These are phyloP conservation scores for Deroplatys truncata DNA, from an alignment of 2,888 invertebrate genomes.

Conservation along the genomic window DNA sequence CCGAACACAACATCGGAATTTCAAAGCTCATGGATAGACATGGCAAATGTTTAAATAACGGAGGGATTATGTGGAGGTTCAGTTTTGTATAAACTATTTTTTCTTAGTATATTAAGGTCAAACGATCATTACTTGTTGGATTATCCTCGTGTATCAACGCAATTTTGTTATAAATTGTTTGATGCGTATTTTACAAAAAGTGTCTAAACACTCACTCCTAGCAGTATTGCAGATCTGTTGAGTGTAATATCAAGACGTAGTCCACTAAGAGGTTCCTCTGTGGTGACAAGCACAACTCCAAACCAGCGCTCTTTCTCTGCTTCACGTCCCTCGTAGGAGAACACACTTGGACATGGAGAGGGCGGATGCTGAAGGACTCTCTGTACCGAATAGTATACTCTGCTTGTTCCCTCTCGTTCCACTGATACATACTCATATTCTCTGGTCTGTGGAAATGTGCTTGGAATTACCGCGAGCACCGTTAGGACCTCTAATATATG, in stretches of 20 bases:
- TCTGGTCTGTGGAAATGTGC: background rate
- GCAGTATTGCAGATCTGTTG: constrained; percentile 55
- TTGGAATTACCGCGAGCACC: background rate
- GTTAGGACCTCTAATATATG: background rate
- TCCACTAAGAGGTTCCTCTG: constrained; percentile 55
- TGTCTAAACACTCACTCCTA: constrained; percentile 50
- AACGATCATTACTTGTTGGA: too few species aligned
- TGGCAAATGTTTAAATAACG: too few species aligned
- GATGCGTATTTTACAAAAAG: background rate
- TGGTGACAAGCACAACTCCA: constrained; percentile 55
- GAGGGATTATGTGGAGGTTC: too few species aligned
- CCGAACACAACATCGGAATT: too few species aligned
- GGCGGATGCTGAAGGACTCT: constrained; percentile 15
- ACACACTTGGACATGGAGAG: constrained; percentile 56
- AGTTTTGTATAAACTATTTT: too few species aligned
- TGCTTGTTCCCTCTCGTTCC: background rate
- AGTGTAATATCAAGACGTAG: constrained; percentile 56
- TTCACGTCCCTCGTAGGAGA: constrained; percentile 53
- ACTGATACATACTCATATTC: background rate
- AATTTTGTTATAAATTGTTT: too few species aligned
- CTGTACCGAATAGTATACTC: background rate
- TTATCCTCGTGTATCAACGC: too few species aligned
- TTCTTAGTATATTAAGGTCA: too few species aligned
- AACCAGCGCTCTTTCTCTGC: constrained; percentile 58
- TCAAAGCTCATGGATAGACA: too few species aligned